A percentile compares a stretch with the other conserved stretches of the same genome.
phyloP scores from a whole-genome alignment of 1,140 invertebrate genomes.

The Calephelis virginiensis region DNA sequence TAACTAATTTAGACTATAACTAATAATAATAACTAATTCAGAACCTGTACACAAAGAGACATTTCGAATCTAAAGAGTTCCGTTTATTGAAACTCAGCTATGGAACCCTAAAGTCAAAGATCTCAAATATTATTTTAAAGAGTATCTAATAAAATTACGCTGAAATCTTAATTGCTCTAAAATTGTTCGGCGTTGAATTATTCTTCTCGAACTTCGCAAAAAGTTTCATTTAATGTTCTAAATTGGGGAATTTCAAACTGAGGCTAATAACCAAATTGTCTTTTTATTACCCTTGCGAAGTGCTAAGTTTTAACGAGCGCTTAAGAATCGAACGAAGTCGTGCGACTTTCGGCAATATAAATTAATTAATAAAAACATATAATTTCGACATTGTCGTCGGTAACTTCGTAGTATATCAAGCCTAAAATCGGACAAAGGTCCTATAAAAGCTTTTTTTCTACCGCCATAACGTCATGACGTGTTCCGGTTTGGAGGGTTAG shows the following conservation, averaged over 20 bases:
- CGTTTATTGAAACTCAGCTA: neutral
- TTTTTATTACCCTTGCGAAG: conserved; percentile 15
- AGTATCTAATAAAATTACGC: neutral
- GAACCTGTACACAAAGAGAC: no score
- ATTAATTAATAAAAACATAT: no score
- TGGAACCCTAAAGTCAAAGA: neutral
- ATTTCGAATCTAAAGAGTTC: no score
- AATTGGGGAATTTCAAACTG: conserved; percentile 7
- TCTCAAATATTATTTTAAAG: neutral
- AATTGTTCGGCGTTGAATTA: conserved; percentile 28
- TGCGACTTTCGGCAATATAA: neutral
- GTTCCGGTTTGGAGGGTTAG: no score
- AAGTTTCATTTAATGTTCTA: conserved; percentile 10
- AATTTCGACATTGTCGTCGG: no score
- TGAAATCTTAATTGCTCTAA: neutral
- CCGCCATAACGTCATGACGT: no score
- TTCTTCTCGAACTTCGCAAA: conserved; percentile 31
- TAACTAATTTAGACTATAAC: no score
- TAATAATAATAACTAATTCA: no score
- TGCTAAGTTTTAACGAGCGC: conserved; percentile 14
- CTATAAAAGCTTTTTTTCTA: no score
- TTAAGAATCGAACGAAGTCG: conserved; percentile 3
- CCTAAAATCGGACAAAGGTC: no score
- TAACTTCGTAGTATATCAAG: no score
- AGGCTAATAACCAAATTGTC: conserved; percentile 14